Conservation (phyloP, 1,140 invertebrate genomes). For the Drosophila tani region DNA sequence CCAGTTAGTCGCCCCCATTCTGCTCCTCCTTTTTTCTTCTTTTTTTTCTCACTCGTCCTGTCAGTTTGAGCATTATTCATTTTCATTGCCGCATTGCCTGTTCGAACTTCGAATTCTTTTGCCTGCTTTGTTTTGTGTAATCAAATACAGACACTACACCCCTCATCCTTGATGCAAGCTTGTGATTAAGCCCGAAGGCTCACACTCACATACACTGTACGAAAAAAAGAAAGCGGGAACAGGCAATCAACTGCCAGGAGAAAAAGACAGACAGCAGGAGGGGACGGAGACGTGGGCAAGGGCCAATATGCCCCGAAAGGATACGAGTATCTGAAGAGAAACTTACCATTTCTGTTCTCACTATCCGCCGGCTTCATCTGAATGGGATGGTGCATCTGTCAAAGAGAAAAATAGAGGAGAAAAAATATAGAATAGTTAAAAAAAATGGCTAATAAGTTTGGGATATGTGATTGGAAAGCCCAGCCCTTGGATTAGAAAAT, state of each 20-base stretch:
- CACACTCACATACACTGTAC: constrained; percentile 14
- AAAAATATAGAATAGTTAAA: constrained; percentile 8
- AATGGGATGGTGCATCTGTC: constrained; percentile 99
- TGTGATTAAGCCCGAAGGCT: constrained; percentile 75
- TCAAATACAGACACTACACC: constrained; percentile 53
- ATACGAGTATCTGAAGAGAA: constrained; percentile 29
- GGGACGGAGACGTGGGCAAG: background rate
- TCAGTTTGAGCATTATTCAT: constrained; percentile 72
- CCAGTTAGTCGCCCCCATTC: constrained; percentile 13
- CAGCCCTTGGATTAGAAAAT: background rate
- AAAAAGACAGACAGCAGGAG: constrained; percentile 9
- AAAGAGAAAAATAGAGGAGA: constrained; percentile 83
- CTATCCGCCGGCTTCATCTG: constrained; percentile 99
- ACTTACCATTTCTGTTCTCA: constrained; percentile 99
- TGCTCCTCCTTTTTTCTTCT: background rate
- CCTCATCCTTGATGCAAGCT: constrained; percentile 47
- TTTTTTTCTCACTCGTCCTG: constrained; percentile 11
- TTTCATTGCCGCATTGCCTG: constrained; percentile 54
- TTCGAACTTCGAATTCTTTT: constrained; percentile 45
- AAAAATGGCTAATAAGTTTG: constrained; percentile 32
- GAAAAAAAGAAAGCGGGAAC: constrained; percentile 18
- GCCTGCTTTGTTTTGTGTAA: constrained; percentile 53
- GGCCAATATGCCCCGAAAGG: constrained; percentile 38
- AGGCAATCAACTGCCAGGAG: constrained; percentile 57
- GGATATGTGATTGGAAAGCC: constrained; percentile 4